phyloP scores from a whole-genome alignment of 2,888 invertebrate genomes.

The Andricus quercusramuli region DNA sequence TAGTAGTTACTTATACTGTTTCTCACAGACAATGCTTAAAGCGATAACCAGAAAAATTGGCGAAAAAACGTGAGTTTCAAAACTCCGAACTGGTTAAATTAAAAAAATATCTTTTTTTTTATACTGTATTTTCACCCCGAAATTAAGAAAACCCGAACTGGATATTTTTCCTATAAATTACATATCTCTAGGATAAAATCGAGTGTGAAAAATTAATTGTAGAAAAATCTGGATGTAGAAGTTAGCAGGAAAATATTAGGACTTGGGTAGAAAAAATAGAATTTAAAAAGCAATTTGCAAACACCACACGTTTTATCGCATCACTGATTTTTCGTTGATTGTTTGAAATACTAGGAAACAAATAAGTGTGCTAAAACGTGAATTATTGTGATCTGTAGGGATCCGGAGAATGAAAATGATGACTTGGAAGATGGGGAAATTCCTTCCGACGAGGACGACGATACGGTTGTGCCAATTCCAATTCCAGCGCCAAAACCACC shows the following conservation, averaged over 20 bases:
- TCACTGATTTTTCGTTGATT: constrained; percentile 2
- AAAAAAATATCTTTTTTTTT: not conserved
- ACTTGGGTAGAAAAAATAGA: not conserved
- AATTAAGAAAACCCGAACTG: not conserved
- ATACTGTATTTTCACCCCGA: not conserved
- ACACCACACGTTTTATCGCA: not conserved
- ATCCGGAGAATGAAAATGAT: constrained; percentile 76
- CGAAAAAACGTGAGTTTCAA: constrained; percentile 13
- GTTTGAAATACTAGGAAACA: not conserved
- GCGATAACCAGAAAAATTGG: constrained; percentile 1
- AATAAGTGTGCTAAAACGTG: not conserved
- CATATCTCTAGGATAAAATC: too few species aligned
- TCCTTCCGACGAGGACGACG: constrained; percentile 84
- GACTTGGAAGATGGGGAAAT: constrained; percentile 95
- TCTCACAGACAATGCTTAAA: constrained; percentile 14
- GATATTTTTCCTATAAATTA: too few species aligned
- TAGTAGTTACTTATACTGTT: not conserved
- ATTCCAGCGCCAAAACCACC: constrained; percentile 55
- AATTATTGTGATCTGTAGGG: constrained; percentile 46
- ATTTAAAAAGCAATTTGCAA: not conserved
- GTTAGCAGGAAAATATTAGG: not conserved
- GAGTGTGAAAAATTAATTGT: not conserved
- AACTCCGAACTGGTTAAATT: not conserved
- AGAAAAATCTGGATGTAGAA: not conserved
- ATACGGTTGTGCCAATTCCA: constrained; percentile 62